Evolutionary conservation across 2,113 vertebrate species (phyloP), one percentile per base, ranked within the genome.

Genomic region (Corythaixoides concolor): DNA sequence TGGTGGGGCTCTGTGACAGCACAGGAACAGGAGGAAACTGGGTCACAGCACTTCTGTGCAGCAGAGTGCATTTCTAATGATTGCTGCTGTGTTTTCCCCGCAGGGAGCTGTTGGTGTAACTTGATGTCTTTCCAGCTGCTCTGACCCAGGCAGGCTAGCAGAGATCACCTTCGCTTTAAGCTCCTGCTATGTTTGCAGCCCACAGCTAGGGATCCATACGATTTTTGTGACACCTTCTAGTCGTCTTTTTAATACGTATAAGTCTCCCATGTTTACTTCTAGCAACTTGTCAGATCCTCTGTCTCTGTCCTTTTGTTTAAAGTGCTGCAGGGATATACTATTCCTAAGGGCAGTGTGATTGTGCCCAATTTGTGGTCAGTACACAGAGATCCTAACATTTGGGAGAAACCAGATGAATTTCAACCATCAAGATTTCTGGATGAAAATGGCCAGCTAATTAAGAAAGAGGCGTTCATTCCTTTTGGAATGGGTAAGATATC

Each of bases 311-410:
- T 89, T 89, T 70, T 93, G 69, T 94, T 89, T 50, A 5, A 96
- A 99, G 99, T 98, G 93, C 99, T 99, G 60, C 98, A 98, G 91
- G 99, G 99, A 24, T 99, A 98, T 69, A 98, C 97, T n/a, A 99
- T 99, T 97, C 99, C 99, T 18, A 99, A 99, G 87, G 99, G 99
- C 69, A 99, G 99, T 1, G 86, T 99, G 60, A 97, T 99, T 16
- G 43, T 99, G 47, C 98, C 99, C 92, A 99, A 99, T 96, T 91
- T 99, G 83, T 99, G 99, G 99, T 98, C 99, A 5, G 98, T 99
- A 59, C 99, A 99, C 82, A 98, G 99, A 98, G 99, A 99, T 96
- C 98, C 99, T 33, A 96, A 98, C 23, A 94, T 99, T 50, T 99
- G 99, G 99, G 98, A 99, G 27, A 98, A 99, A 62, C 98, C 99